Conservation (phyloP, 2,888 invertebrate species). For the Ophraella communa region DNA sequence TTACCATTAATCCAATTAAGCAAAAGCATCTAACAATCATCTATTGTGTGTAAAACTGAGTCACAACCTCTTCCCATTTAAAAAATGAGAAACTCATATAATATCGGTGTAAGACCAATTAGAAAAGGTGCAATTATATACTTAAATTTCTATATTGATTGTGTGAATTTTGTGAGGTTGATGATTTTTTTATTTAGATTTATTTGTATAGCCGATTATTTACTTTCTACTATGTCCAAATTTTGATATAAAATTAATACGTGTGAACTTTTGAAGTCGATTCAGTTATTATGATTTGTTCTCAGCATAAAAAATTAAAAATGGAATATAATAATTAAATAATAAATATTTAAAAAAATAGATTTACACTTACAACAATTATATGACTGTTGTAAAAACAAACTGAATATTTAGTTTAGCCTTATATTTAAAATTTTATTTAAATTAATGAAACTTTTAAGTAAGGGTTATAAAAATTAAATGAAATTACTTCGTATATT, state of each 20-base stretch:
- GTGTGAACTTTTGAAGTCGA: not conserved
- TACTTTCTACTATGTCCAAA: not conserved
- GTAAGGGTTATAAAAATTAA: too few species aligned
- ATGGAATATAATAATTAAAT: too few species aligned
- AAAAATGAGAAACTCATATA: not conserved
- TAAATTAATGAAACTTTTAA: too few species aligned
- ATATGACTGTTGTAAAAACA: too few species aligned
- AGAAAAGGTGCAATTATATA: not conserved
- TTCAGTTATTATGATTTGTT: too few species aligned
- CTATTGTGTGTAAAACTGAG: not conserved
- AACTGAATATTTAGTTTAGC: too few species aligned
- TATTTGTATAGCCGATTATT: not conserved
- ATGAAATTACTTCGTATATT: too few species aligned
- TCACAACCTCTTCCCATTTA: not conserved
- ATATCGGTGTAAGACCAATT: not conserved
- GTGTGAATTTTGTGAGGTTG: not conserved
- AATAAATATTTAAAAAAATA: too few species aligned
- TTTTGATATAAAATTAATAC: not conserved
- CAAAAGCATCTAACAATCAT: not conserved
- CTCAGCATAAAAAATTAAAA: too few species aligned
- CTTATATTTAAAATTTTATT: too few species aligned
- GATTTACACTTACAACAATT: too few species aligned
- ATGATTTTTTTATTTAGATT: not conserved
- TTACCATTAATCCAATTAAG: not conserved
- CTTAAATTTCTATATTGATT: not conserved